Percentiles rank a stretch among this genome's conserved stretches.
These are phyloP conservation scores for Pholis gunnellus DNA, from an alignment of 2,113 vertebrate genomes.

Conservation along the genomic window DNA sequence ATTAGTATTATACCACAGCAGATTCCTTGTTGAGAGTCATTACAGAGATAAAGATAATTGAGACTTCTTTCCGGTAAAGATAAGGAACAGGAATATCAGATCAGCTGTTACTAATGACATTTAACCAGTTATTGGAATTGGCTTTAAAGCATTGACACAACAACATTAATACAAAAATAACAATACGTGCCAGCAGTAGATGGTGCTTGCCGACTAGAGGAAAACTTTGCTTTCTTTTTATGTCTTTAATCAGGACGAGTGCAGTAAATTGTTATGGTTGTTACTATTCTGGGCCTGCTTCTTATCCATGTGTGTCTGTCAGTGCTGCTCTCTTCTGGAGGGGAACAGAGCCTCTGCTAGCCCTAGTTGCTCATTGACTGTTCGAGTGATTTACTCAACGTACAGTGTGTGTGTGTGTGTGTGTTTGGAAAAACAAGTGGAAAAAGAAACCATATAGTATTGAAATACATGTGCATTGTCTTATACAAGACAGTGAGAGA, in stretches of 20 bases:
- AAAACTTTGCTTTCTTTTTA: slow-evolving; percentile 16
- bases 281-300: slow-evolving; percentile 60
- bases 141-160: not conserved
- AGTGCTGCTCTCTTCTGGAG: slow-evolving; percentile 45
- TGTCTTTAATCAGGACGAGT: slow-evolving; percentile 33
- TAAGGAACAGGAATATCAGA: slow-evolving; percentile 1
- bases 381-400: not conserved
- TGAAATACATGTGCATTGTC: not conserved
- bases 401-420: not conserved
- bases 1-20: not conserved
- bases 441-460: not conserved
- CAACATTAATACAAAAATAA: slow-evolving; percentile 3
- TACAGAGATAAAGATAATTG: not conserved
- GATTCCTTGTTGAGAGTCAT: not conserved
- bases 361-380: slow-evolving; percentile 11
- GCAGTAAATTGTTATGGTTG: slow-evolving; percentile 40
- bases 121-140: slow-evolving; percentile 10
- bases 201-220: not conserved
- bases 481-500: not conserved
- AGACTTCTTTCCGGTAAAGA: not conserved
- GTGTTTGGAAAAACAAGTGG: not conserved
- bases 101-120: not conserved
- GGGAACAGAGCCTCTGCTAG: slow-evolving; percentile 25
- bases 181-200: not conserved
- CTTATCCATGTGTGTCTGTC: slow-evolving; percentile 60